Evolutionary conservation across 2,888 invertebrate species (phyloP).

Genomic region (Rotaria macrura): DNA sequence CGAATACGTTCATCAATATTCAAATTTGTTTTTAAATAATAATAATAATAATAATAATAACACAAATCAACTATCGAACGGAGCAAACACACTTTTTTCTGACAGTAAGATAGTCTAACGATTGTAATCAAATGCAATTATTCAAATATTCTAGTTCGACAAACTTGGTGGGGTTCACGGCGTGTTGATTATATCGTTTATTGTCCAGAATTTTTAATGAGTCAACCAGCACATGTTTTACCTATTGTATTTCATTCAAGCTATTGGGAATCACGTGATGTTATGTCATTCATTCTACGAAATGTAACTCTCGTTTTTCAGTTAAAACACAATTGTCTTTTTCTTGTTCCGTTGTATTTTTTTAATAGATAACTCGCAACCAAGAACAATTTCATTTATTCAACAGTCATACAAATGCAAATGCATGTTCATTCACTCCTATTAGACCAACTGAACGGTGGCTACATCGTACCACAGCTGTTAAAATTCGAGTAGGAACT

Average conservation of each 20-base stretch:
- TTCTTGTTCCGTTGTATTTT: not conserved
- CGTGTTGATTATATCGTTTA: slow-evolving; percentile 93
- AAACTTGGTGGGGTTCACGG: slow-evolving; percentile 95
- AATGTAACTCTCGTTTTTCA: slow-evolving; percentile 44
- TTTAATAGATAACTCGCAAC: not conserved
- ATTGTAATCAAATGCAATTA: too few relatives aligned
- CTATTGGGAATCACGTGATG: slow-evolving; percentile 98
- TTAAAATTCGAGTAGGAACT: slow-evolving; percentile 66
- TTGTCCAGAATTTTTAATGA: slow-evolving; percentile 88
- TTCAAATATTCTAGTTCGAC: slow-evolving; percentile 60
- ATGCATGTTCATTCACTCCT: not conserved
- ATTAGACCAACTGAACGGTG: slow-evolving; percentile 52
- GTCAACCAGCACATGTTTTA: slow-evolving; percentile 87
- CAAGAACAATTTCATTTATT: not conserved
- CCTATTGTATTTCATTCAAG: slow-evolving; percentile 97
- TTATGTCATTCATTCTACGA: slow-evolving; percentile 87
- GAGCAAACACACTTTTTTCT: not conserved
- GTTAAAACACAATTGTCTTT: not conserved
- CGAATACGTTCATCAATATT: slow-evolving; percentile 17
- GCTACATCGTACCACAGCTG: slow-evolving; percentile 86
- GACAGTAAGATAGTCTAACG: not conserved
- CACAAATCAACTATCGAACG: not conserved
- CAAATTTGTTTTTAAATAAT: not conserved
- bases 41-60: too few relatives aligned
- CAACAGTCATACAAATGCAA: not conserved